Conservation (phyloP, 2,888 invertebrate genomes). For the Agrochola lychnidis region DNA sequence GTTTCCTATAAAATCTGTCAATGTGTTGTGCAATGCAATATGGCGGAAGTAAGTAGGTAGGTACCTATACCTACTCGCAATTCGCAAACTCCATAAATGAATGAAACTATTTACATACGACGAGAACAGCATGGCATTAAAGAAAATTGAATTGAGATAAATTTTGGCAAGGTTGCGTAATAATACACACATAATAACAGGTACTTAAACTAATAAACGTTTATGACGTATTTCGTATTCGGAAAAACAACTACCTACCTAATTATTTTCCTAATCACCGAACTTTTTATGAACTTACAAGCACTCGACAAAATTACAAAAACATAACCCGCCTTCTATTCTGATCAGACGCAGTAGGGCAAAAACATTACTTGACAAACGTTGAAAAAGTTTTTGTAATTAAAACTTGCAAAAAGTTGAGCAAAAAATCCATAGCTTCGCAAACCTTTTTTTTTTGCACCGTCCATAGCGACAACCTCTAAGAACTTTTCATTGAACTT, state of each 20-base stretch:
- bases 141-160: neutral
- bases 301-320: neutral
- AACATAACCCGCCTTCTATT: neutral
- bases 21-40: constrained; percentile 28
- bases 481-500: constrained; percentile 30
- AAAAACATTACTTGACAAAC: neutral
- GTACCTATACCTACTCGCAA: too few species aligned
- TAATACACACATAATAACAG: neutral
- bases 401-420: constrained; percentile 12
- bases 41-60: too few species aligned
- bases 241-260: neutral
- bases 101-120: neutral
- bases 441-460: neutral
- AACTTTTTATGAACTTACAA: neutral
- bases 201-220: neutral
- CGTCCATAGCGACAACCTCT: constrained; percentile 17
- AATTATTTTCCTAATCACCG: neutral
- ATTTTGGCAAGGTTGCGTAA: neutral
- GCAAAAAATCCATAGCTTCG: neutral
- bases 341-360: neutral
- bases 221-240: neutral
- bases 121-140: neutral
- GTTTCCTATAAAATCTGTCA: constrained; percentile 18
- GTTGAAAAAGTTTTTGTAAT: too few species aligned
- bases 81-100: neutral